Percentiles rank a stretch among this genome's conserved stretches.
phyloP scores from a whole-genome alignment of 2,888 invertebrate genomes.

The Maniola hyperantus region DNA sequence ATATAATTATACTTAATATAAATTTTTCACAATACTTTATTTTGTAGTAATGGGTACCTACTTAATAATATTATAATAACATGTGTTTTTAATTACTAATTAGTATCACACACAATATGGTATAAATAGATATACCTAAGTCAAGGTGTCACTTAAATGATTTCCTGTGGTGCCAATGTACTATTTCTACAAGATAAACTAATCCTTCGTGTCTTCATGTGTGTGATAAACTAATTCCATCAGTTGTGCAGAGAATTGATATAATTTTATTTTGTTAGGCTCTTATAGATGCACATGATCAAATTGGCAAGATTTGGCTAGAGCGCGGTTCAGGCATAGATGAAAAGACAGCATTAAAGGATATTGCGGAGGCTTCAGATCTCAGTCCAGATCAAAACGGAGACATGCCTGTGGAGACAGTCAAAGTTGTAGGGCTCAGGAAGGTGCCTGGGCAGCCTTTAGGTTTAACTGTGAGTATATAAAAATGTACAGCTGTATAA shows the following conservation, averaged over 20 bases:
- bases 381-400: slow-evolving; percentile 71
- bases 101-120: too few species aligned
- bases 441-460: slow-evolving; percentile 94
- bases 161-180: too few species aligned
- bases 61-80: too few species aligned
- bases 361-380: slow-evolving; percentile 52
- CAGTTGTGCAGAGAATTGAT: neutral
- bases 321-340: slow-evolving; percentile 81
- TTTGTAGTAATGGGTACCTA: neutral
- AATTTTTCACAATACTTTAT: neutral
- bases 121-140: too few species aligned
- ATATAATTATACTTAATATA: neutral
- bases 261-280: slow-evolving; percentile 72
- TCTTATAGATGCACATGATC: slow-evolving; percentile 94
- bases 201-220: too few species aligned
- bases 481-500: neutral
- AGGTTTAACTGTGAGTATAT: slow-evolving; percentile 86
- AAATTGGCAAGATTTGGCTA: slow-evolving; percentile 86
- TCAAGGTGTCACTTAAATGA: too few species aligned
- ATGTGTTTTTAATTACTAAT: too few species aligned
- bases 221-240: too few species aligned
- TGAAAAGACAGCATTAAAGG: slow-evolving; percentile 65
- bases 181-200: too few species aligned
- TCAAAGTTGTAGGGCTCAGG: slow-evolving; percentile 93
- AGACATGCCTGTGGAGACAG: slow-evolving; percentile 89